Evolutionary conservation across 1,140 invertebrate species (phyloP).

Genomic region (Drosophila yakuba): DNA sequence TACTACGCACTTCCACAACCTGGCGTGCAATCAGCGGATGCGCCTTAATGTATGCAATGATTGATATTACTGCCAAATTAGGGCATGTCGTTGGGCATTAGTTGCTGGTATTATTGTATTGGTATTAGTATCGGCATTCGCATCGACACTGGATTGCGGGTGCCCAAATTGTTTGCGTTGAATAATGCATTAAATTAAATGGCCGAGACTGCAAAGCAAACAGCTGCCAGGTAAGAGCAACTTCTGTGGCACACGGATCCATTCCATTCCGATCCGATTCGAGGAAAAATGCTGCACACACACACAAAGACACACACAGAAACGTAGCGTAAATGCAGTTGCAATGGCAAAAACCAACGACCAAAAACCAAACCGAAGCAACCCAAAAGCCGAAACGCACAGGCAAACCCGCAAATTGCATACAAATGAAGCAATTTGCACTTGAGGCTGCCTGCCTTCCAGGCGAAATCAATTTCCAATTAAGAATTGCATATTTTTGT

Average conservation of each 20-base stretch:
- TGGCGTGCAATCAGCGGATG: slow-evolving; percentile 36
- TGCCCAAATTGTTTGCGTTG: slow-evolving; percentile 41
- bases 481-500: slow-evolving; percentile 71
- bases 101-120: slow-evolving; percentile 3
- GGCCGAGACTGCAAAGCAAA: slow-evolving; percentile 26
- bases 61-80: slow-evolving; percentile 42
- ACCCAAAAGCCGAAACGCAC: slow-evolving; percentile 45
- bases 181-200: slow-evolving; percentile 59
- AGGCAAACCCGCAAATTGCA: slow-evolving; percentile 58
- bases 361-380: slow-evolving; percentile 37
- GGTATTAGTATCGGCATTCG: neutral
- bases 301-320: too few species aligned
- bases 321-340: slow-evolving; percentile 41
- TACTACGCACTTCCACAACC: slow-evolving; percentile 22
- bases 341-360: slow-evolving; percentile 3
- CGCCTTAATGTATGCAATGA: slow-evolving; percentile 53
- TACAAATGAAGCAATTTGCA: slow-evolving; percentile 74
- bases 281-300: slow-evolving; percentile 38
- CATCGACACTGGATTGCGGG: neutral
- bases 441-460: slow-evolving; percentile 45
- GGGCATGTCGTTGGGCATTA: slow-evolving; percentile 42
- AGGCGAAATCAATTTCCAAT: slow-evolving; percentile 64
- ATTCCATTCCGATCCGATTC: neutral
- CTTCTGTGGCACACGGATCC: slow-evolving; percentile 12
- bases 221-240: slow-evolving; percentile 33